Evolutionary conservation across 2,888 invertebrate genomes (phyloP).

Genomic region (Brachycybe producta): DNA sequence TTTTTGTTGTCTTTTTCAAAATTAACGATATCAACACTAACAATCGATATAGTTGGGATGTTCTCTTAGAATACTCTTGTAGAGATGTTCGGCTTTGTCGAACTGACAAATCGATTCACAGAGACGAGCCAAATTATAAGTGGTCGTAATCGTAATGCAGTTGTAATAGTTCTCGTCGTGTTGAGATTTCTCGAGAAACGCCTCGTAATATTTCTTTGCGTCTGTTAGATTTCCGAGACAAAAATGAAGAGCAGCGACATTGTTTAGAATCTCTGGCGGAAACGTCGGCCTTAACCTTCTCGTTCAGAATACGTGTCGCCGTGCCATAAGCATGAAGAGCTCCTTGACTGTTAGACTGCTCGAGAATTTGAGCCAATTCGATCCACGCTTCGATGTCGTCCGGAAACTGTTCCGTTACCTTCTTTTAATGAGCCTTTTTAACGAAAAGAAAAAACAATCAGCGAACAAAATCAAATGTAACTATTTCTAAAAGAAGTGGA

Average conservation of each 20-base stretch:
- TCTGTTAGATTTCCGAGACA: conserved; percentile 73
- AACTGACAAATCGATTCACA: conserved; percentile 85
- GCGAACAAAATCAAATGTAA: too few species aligned
- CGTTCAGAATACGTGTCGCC: conserved; percentile 80
- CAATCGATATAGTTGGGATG: conserved; percentile 98
- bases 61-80: conserved; percentile 90
- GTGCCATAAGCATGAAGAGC: conserved; percentile 86
- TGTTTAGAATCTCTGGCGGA: conserved; percentile 94
- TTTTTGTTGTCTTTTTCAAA: too few species aligned
- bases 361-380: conserved; percentile 93
- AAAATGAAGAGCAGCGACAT: conserved; percentile 80
- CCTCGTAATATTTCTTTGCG: conserved; percentile 61
- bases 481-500: too few species aligned
- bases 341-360: conserved; percentile 77
- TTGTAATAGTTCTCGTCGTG: conserved; percentile 90
- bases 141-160: conserved; percentile 89
- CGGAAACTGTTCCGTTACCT: conserved; percentile 85
- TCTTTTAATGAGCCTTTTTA: conserved; percentile 70
- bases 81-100: conserved; percentile 88
- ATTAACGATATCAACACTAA: too few species aligned
- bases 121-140: conserved; percentile 86
- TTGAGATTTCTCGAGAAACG: conserved; percentile 69
- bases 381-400: conserved; percentile 99
- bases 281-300: conserved; percentile 87
- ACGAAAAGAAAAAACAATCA: too few species aligned